Evolutionary conservation across 2,888 invertebrate species (phyloP).

Genomic region (Candidula unifasciata): DNA sequence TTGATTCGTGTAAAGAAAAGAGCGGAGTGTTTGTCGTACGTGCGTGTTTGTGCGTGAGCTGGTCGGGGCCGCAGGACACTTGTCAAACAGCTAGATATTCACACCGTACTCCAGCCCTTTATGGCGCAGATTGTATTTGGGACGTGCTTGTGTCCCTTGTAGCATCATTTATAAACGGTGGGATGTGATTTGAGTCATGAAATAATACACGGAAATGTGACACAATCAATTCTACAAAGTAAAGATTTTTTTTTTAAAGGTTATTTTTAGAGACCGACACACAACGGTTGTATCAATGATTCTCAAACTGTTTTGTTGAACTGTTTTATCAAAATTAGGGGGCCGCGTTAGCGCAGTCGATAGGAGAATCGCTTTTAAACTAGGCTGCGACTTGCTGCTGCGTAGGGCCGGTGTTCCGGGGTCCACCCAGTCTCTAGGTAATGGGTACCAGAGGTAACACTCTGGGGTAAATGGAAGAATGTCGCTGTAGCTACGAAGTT

Average conservation of each 20-base stretch:
- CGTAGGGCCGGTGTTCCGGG: too few relatives aligned
- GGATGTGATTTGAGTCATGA: conserved; percentile 27
- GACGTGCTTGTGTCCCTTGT: not conserved
- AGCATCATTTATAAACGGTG: not conserved
- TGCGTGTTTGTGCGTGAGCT: not conserved
- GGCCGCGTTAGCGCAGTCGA: too few relatives aligned
- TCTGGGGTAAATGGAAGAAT: too few relatives aligned
- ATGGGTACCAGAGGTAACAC: too few relatives aligned
- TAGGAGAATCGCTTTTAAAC: too few relatives aligned
- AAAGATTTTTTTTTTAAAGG: not conserved
- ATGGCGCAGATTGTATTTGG: not conserved
- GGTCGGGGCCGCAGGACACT: not conserved
- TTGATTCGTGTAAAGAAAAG: conserved; percentile 1
- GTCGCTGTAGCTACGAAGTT: too few relatives aligned
- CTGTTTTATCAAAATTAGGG: too few relatives aligned
- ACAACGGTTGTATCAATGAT: too few relatives aligned
- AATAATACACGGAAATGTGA: conserved; percentile 19
- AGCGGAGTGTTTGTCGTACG: conserved; percentile 25
- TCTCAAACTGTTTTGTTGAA: too few relatives aligned
- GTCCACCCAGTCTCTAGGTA: too few relatives aligned
- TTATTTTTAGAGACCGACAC: not conserved
- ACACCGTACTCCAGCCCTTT: not conserved
- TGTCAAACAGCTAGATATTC: conserved; percentile 17
- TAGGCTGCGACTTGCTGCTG: too few relatives aligned
- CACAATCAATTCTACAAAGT: not conserved